Base-by-base conservation (phyloP, 2,888 invertebrate species). In the Sinhomidia bicolor region DNA sequence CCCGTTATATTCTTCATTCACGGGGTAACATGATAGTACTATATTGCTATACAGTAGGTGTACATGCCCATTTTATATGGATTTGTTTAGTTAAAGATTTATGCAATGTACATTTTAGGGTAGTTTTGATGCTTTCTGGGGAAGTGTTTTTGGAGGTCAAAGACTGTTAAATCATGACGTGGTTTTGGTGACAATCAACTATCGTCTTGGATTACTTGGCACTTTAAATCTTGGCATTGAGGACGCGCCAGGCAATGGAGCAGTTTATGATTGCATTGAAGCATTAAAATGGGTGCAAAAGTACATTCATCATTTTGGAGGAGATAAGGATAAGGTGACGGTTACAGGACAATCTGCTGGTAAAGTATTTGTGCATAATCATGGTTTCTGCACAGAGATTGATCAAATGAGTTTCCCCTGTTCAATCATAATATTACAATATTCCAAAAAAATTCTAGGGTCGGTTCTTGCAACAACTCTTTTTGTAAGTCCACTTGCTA, bases 191-290 rank as follows among this genome's bases (percentile, higher is more conserved):
- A 65, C 90, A 14, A 78, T 90, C 0, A 90, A 90, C 20, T 90
- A 90, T 78, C 51, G 90, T 29, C 44, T 78, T 1, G 78, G 84
- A 60, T 60, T 68, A 12, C 60, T 74, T 76, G 44, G 81, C 0
- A 57, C 86, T 1, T 29, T 89, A 14, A 88, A 88, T 44, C 82
- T 91, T 17, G 90, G 90, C 4, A 87, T 89, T 74, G 88, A 89
- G n/a, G 87, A 89, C 5, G 90, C 91, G 29, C 91, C 91, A 1
- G 91, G 91, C 54, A 91, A 91, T 76, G 90, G 80, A 65, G 80
- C 76, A 6, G 82, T 90, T 65, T 90, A 90, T 80, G 91, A 91
- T 57, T 82, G 87, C 44, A 84, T 91, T n/a, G 83, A 57, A 4
- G 90, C 89, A 0, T 44, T 91, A n/a, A 26, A 89, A 47, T 91